A percentile compares a stretch with the other conserved stretches of the same genome.
phyloP scores from a whole-genome alignment of 2,797 vertebrate species.

The Craterocephalus amniculus region DNA sequence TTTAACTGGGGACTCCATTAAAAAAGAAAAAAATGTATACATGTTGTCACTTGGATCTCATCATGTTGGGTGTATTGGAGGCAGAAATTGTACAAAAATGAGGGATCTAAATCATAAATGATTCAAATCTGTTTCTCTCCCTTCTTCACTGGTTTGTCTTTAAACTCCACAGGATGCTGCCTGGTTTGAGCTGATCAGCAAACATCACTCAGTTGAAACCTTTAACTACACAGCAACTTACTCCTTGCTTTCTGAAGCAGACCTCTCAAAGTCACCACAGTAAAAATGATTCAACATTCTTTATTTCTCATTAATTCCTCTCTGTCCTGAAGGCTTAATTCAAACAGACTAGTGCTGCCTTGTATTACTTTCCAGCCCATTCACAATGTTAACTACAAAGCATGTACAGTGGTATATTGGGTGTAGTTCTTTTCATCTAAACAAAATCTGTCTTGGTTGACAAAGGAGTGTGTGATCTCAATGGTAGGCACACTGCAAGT shows the following conservation, averaged over 20 bases:
- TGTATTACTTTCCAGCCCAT: constrained; percentile 14
- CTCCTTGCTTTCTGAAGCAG: constrained; percentile 28
- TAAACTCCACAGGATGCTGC: neutral
- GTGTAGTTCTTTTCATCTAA: constrained; percentile 45
- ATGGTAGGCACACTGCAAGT: neutral
- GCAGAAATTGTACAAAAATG: neutral
- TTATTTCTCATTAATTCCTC: constrained; percentile 38
- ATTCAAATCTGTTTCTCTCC: neutral
- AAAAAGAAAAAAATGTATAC: neutral
- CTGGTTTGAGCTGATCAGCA: constrained; percentile 28
- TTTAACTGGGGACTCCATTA: neutral
- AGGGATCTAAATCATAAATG: neutral
- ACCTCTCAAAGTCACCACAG: constrained; percentile 25
- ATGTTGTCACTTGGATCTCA: neutral
- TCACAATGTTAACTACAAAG: constrained; percentile 32
- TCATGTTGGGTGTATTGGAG: neutral
- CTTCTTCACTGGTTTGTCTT: neutral
- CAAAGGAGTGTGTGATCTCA: neutral
- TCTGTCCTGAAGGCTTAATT: constrained; percentile 40
- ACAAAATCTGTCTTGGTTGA: constrained; percentile 52
- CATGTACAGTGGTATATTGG: constrained; percentile 12
- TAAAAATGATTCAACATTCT: constrained; percentile 1
- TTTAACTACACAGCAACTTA: constrained; percentile 40
- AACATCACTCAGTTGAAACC: constrained; percentile 30
- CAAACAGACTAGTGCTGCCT: constrained; percentile 33